These are phyloP conservation scores for Baronia brevicornis DNA, from an alignment of 2,888 invertebrate species.

Conservation along the genomic window DNA sequence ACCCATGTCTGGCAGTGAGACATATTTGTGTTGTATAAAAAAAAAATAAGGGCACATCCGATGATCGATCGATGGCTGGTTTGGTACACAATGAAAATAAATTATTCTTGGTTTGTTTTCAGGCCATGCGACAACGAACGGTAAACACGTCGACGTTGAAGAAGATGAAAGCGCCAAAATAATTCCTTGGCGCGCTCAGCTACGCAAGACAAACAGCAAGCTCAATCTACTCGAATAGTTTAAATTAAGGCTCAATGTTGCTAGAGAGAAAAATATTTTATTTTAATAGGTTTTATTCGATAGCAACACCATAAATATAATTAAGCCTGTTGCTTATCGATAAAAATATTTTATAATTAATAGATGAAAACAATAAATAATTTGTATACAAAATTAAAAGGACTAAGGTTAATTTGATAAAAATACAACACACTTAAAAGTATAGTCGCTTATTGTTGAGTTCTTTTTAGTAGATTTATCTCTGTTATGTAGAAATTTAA, in stretches of 20 bases:
- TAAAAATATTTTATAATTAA: not conserved
- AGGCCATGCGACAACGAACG: slow-evolving; percentile 55
- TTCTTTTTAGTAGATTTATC: too few relatives aligned
- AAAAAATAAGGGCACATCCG: too few relatives aligned
- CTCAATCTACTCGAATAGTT: slow-evolving; percentile 83
- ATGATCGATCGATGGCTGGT: too few relatives aligned
- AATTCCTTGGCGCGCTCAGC: slow-evolving; percentile 92
- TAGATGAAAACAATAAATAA: too few relatives aligned
- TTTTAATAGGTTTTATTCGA: slow-evolving; percentile 13
- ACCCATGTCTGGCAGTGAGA: too few relatives aligned
- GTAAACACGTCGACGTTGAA: slow-evolving; percentile 61
- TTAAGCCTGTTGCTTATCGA: slow-evolving; percentile 17
- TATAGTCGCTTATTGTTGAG: too few relatives aligned
- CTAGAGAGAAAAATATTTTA: slow-evolving; percentile 21
- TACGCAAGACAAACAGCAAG: slow-evolving; percentile 93
- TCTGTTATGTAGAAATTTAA: too few relatives aligned
- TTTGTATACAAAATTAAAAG: too few relatives aligned
- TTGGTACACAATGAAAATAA: too few relatives aligned
- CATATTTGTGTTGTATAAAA: too few relatives aligned
- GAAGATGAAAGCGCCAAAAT: slow-evolving; percentile 80
- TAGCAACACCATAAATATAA: slow-evolving; percentile 39
- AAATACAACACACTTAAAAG: too few relatives aligned
- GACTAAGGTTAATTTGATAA: too few relatives aligned
- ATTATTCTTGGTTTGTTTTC: slow-evolving; percentile 20
- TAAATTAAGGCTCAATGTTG: slow-evolving; percentile 19